phyloP scores from a whole-genome alignment of 2,113 vertebrate genomes.

The Strigops habroptila region DNA sequence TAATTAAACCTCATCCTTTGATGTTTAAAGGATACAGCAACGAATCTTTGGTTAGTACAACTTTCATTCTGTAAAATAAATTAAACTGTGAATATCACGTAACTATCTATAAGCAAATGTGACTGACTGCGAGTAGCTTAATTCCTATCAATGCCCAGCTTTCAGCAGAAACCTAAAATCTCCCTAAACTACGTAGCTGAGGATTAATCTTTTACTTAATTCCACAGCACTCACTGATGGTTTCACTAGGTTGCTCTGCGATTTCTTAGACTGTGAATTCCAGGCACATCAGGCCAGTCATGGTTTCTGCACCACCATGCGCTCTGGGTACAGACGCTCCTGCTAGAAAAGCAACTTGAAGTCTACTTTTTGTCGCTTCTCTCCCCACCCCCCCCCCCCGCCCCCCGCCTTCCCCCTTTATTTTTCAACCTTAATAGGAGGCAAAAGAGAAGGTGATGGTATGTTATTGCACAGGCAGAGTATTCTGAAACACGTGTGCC shows the following conservation, averaged over 20 bases:
- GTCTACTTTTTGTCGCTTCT: neutral
- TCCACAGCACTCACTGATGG: neutral
- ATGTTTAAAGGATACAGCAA: neutral
- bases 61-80: neutral
- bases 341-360: neutral
- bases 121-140: neutral
- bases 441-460: neutral
- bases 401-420: neutral
- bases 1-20: neutral
- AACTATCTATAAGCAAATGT: neutral
- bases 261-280: neutral
- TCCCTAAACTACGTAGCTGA: neutral
- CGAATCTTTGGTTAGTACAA: neutral
- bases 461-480: accelerated
- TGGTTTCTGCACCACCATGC: neutral
- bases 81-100: neutral
- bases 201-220: neutral
- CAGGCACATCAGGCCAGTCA: too few species aligned
- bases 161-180: neutral
- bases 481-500: neutral
- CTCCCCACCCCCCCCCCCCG: too few species aligned
- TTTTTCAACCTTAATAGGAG: neutral
- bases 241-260: neutral
- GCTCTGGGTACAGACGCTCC: neutral
- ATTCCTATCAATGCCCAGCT: neutral